These are phyloP conservation scores for Anoplolepis gracilipes DNA, from an alignment of 1,140 invertebrate genomes.

Conservation along the genomic window DNA sequence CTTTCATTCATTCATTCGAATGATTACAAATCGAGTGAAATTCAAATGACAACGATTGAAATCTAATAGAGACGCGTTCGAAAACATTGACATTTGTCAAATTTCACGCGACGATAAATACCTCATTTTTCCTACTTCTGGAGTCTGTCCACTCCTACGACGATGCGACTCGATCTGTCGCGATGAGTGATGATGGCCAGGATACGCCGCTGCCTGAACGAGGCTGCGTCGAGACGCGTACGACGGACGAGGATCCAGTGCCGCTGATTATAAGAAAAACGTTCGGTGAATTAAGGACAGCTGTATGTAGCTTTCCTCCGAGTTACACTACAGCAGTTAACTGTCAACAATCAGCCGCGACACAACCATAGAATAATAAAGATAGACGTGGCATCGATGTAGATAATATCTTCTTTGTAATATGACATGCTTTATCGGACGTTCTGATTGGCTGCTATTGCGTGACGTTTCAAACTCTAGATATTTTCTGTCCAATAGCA, in stretches of 20 bases:
- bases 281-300: background rate
- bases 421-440: too few species aligned
- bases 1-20: background rate
- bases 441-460: too few species aligned
- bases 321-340: too few species aligned
- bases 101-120: background rate
- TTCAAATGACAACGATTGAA: background rate
- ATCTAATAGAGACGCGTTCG: too few species aligned
- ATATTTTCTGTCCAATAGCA: too few species aligned
- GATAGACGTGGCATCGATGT: too few species aligned
- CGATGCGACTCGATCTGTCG: conserved; percentile 25
- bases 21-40: background rate
- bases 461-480: too few species aligned
- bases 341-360: conserved; percentile 45
- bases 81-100: background rate
- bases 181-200: background rate
- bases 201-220: background rate
- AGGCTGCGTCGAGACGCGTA: conserved; percentile 3
- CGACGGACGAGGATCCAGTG: background rate
- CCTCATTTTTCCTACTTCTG: conserved; percentile 40
- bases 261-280: background rate
- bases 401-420: too few species aligned
- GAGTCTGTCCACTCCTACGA: conserved; percentile 3
- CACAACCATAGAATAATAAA: background rate
- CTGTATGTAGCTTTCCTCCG: background rate